phyloP scores from a whole-genome alignment of 2,888 invertebrate genomes.

The Resseliella maxima region DNA sequence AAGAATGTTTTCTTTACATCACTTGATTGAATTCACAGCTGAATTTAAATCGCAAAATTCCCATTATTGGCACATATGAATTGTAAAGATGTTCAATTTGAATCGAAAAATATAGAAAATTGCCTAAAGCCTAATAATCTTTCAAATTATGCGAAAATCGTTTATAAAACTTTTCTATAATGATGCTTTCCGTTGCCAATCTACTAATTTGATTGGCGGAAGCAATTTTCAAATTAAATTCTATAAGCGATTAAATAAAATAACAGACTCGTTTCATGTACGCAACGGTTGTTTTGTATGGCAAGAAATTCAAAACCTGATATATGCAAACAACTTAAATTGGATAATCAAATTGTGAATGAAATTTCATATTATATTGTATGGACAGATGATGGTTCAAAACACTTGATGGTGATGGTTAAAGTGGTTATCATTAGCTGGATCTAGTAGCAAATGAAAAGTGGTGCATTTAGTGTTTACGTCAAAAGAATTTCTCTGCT shows the following conservation, averaged over 20 bases:
- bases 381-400: background rate
- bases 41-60: no score
- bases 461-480: background rate
- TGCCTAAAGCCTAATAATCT: background rate
- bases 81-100: no score
- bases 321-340: background rate
- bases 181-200: background rate
- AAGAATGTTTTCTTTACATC: no score
- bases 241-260: background rate
- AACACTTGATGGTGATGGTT: background rate
- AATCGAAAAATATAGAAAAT: no score
- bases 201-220: background rate
- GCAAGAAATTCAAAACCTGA: background rate
- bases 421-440: background rate
- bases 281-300: background rate
- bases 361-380: background rate
- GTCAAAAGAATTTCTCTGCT: background rate
- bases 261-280: background rate
- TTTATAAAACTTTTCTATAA: background rate
- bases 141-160: background rate
- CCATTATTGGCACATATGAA: no score
- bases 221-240: background rate
- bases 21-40: no score
- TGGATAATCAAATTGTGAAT: background rate
- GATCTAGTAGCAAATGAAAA: background rate